Evolutionary conservation across 2,797 vertebrate species (phyloP).

Genomic region (Tapera naevia): DNA sequence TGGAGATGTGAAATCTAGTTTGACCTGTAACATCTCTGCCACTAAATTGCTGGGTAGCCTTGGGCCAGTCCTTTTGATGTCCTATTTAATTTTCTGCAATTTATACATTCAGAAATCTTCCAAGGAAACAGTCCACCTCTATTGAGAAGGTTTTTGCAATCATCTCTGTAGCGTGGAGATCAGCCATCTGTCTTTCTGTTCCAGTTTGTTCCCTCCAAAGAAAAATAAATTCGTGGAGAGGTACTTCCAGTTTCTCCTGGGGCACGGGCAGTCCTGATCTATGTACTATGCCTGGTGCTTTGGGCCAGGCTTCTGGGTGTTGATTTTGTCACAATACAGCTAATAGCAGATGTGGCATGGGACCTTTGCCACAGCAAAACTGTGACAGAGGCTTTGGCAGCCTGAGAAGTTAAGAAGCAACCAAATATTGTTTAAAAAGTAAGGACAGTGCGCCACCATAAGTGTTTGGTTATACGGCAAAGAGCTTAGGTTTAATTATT

Average conservation of each 20-base stretch:
- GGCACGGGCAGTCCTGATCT: neutral
- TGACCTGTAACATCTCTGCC: neutral
- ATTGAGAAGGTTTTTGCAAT: neutral
- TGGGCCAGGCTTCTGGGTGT: neutral
- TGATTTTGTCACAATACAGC: neutral
- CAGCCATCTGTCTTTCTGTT: neutral
- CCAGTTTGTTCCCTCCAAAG: neutral
- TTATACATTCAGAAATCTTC: neutral
- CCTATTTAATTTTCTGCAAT: neutral
- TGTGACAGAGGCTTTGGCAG: neutral
- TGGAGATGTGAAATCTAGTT: neutral
- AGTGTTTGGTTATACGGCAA: neutral
- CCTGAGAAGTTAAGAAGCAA: neutral
- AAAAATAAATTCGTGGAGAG: neutral
- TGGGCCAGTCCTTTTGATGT: neutral
- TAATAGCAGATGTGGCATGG: fast-evolving
- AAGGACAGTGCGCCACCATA: neutral
- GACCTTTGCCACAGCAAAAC: neutral
- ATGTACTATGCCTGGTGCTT: neutral
- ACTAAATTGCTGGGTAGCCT: neutral
- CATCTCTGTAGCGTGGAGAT: neutral
- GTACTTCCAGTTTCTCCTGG: neutral
- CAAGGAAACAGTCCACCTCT: neutral
- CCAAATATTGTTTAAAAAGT: neutral
- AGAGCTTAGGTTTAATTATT: neutral